Evolutionary conservation across 2,113 vertebrate species (phyloP), one percentile per base, ranked within the genome.

Genomic region (Cinclus mexicanus): DNA sequence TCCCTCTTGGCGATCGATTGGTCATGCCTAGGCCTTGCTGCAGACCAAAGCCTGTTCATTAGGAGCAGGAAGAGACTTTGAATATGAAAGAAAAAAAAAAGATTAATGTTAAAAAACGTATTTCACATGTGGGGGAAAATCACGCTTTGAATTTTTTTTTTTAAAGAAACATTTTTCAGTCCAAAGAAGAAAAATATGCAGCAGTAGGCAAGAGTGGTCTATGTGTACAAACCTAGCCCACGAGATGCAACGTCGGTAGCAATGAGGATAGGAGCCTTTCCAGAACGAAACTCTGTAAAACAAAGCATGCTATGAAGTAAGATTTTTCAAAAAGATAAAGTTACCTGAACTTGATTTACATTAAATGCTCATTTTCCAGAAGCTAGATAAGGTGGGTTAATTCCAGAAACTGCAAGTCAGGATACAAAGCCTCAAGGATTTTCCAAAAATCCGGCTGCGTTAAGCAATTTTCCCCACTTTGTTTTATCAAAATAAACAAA

Each of bases 221-320:
- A 97, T 96, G 94, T 95, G 97, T 98, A 99, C 99, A 99, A 99
- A 99, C 99, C 99, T 98, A 99, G 98, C 98, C 99, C 99, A 95
- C 99, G 99, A 94, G 99, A 99, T 71, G 99, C 99, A 95, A 99
- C 99, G 87, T 99, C 99, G 9, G 99, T 99, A 95, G 99, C 99
- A 93, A 99, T 99, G 96, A 99, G 98, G 93, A 99, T 99, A 28
- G 99, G 99, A 95, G 99, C 99, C 98, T 99, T 99, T 96, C 99
- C 99, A 95, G 98, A 99, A 74, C 99, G 98, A 96, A 99, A 99
- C 91, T 99, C 99, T 99, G 98, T 44, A 98, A 96, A 95, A 97
- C 39, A 95, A 98, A 79, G 93, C 70, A 94, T 16, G 64, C 92
- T 93, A 94, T 96, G 95, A 95, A 93, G 71, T 42, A 89, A 71